Evolutionary conservation across 2,797 vertebrate genomes (phyloP), one percentile per base, ranked within the genome.

Genomic region (Ctenochaetus hawaiiensis): DNA sequence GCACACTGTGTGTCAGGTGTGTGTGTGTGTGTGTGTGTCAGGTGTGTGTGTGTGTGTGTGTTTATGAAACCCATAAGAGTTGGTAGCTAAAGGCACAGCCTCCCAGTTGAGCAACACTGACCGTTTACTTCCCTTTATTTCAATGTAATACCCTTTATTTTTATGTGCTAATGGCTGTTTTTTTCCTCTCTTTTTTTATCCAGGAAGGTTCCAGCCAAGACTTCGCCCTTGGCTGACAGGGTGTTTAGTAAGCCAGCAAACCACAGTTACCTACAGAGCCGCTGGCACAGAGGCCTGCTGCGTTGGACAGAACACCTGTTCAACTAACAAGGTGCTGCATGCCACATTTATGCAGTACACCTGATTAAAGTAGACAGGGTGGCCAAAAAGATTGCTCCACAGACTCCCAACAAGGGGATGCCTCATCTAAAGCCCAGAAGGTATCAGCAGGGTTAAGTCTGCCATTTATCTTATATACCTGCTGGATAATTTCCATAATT

Each of bases 321-420:
- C 62, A 57, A 56, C 17, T 68, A 67, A 71, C 34, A 59, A 14
- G 13, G 20, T 49, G 8, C 59, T 65, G 54, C 20, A 10, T 47
- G n/a, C 11, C n/a, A 61, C 57, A 57, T 58, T 71, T 64, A 45
- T 56, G 6, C 20, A 39, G 56, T 18, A 6, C 2, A 18, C 18
- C 0, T 53, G 12, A 23, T 44, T 6, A 64, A 52, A 57, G 10
- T 17, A 49, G 8, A 44, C 18, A 22, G 2, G 0, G 9, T 0
- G 0, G 10, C 26, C 44, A 37, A 75, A 62, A 67, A 43, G 12
- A 52, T 51, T 30, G 18, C 16, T n/a, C 16, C 6, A 30, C 47
- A 17, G 18, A 43, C 52, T 6, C 60, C 23, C 48, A 20, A 54
- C 6, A 56, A 26, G 2, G 8, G 10, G 23, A 2, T 5, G 4